Evolutionary conservation across 92 coral and sea anemone genomes (phyloP).

Genomic region (Scolanthus callimorphus): DNA sequence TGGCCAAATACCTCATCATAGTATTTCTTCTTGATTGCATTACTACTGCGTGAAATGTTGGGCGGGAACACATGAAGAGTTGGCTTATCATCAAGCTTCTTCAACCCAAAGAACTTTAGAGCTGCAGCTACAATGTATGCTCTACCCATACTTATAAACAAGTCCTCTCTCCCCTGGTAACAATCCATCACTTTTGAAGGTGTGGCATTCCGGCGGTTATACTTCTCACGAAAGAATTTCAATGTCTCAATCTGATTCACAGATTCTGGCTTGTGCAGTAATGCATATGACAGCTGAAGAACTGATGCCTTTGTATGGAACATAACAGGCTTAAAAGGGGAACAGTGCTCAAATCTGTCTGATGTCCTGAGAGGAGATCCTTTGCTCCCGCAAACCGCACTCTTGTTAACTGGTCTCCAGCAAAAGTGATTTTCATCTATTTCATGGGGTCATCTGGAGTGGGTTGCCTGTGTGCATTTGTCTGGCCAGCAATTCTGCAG

Average conservation of each 20-base stretch:
- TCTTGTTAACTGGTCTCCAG: constrained; percentile 52
- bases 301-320: constrained; percentile 68
- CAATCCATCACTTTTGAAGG: constrained; percentile 74
- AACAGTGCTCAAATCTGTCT: constrained; percentile 60
- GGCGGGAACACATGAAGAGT: constrained; percentile 44
- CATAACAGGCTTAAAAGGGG: constrained; percentile 71
- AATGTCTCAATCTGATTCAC: constrained; percentile 67
- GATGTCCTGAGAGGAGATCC: constrained; percentile 38
- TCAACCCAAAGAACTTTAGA: constrained; percentile 66
- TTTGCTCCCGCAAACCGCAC: neutral
- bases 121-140: constrained; percentile 62
- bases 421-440: constrained; percentile 63
- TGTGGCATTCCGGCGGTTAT: constrained; percentile 56
- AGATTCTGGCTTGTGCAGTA: constrained; percentile 64
- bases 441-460: constrained; percentile 44
- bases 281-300: constrained; percentile 56
- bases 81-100: constrained; percentile 37
- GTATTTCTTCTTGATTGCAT: constrained; percentile 30
- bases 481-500: no score
- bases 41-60: constrained; percentile 20
- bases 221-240: constrained; percentile 72
- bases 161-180: constrained; percentile 68
- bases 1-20: constrained; percentile 49
- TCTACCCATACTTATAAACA: constrained; percentile 72
- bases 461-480: constrained; percentile 41